phyloP scores from a whole-genome alignment of 1,140 invertebrate species.

The Drosophila teissieri region DNA sequence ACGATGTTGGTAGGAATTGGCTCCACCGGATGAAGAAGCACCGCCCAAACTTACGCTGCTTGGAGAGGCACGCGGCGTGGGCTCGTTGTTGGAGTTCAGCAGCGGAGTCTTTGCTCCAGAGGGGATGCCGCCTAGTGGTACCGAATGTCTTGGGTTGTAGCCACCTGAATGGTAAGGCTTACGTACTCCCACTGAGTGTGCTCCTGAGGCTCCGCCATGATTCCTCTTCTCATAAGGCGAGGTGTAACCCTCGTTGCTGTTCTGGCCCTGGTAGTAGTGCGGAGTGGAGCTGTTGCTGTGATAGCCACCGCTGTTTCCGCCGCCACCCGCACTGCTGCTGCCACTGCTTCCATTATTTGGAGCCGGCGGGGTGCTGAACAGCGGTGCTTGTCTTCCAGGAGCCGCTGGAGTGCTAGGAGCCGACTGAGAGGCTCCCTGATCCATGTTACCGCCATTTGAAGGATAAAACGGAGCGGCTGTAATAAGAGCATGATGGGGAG shows the following conservation, averaged over 20 bases:
- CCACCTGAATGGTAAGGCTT: conserved; percentile 70
- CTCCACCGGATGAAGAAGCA: conserved; percentile 35
- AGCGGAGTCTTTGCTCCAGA: conserved; percentile 66
- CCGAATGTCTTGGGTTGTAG: conserved; percentile 70
- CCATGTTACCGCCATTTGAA: conserved; percentile 44
- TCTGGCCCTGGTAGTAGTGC: conserved; percentile 71
- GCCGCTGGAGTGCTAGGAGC: conserved; percentile 77
- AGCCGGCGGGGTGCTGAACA: conserved; percentile 80
- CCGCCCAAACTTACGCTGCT: conserved; percentile 63
- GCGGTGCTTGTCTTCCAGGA: conserved; percentile 72
- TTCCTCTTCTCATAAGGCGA: conserved; percentile 76
- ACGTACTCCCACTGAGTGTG: conserved; percentile 27
- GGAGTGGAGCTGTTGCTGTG: conserved; percentile 76
- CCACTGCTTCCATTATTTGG: conserved; percentile 42
- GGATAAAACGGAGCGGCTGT: conserved; percentile 71
- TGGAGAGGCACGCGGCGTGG: conserved; percentile 73
- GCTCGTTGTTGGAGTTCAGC: conserved; percentile 73
- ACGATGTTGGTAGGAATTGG: conserved; percentile 55
- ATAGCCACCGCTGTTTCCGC: conserved; percentile 47
- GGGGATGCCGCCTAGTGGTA: conserved; percentile 54
- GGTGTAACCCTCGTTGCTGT: conserved; percentile 57
- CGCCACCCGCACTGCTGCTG: conserved; percentile 23
- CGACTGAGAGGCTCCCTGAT: conserved; percentile 65
- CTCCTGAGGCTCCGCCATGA: conserved; percentile 34
- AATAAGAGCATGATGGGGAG: conserved; percentile 72